Evolutionary conservation across 2,797 vertebrate species (phyloP).

Genomic region (Fringilla coelebs): DNA sequence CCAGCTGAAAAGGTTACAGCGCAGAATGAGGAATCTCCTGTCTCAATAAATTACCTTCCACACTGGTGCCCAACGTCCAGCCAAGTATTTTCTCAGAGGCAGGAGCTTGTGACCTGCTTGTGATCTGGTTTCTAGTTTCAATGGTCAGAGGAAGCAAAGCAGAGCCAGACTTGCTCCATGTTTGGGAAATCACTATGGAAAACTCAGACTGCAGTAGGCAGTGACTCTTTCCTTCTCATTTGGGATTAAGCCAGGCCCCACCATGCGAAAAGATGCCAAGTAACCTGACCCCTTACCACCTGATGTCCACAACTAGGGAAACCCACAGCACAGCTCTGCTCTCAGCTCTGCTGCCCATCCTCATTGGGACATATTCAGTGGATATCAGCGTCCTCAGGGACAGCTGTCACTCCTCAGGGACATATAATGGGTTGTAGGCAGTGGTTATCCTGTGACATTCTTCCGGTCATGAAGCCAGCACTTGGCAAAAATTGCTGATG

Average conservation of each 20-base stretch:
- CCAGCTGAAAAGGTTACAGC: conserved; percentile 5
- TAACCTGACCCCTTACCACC: not conserved
- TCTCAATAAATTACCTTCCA: not conserved
- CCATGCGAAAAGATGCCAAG: not conserved
- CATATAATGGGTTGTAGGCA: not conserved
- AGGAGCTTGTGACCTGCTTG: not conserved
- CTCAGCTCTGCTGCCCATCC: not conserved
- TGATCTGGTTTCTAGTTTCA: not conserved
- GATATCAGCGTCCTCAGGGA: not conserved
- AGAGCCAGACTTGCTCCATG: not conserved
- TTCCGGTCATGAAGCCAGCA: not conserved
- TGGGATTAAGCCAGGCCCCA: not conserved
- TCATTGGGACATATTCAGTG: not conserved
- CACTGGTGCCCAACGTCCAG: not conserved
- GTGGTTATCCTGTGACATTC: not conserved
- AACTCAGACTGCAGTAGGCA: not conserved
- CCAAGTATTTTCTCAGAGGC: not conserved
- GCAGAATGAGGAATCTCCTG: not conserved
- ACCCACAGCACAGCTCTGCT: not conserved
- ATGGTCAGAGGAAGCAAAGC: not conserved
- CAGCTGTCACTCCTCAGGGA: not conserved
- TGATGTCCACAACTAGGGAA: not conserved
- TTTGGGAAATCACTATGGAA: not conserved
- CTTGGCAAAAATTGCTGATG: not conserved
- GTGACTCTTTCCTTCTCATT: not conserved